Evolutionary conservation across 2,113 vertebrate species (phyloP).

Genomic region (Neopipo cinnamomea): DNA sequence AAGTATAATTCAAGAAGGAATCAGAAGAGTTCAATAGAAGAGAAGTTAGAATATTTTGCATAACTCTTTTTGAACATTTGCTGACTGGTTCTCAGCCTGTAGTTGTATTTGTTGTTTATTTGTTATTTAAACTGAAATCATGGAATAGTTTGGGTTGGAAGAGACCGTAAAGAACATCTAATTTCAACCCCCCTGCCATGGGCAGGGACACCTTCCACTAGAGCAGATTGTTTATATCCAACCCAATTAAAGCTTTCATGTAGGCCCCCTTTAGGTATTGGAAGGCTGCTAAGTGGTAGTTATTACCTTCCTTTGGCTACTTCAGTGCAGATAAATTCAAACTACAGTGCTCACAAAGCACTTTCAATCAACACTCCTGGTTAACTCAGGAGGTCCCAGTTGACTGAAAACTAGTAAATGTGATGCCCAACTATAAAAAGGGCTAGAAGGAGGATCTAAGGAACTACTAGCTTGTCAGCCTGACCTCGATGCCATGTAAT

Average conservation of each 20-base stretch:
- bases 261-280: background rate
- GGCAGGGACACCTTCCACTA: background rate
- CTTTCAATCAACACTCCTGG: background rate
- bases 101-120: background rate
- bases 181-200: background rate
- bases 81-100: background rate
- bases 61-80: background rate
- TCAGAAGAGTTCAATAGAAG: background rate
- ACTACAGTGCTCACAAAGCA: background rate
- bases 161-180: background rate
- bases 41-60: background rate
- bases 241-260: background rate
- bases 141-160: background rate
- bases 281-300: background rate
- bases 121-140: background rate
- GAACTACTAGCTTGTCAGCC: accelerated
- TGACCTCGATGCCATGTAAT: accelerated
- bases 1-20: background rate
- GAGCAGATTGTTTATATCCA: background rate
- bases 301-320: background rate
- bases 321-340: background rate
- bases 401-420: background rate
- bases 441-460: background rate
- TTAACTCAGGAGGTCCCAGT: background rate
- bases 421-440: background rate